Evolutionary conservation across 2,888 invertebrate genomes (phyloP).

Genomic region (Argyresthia albistria): DNA sequence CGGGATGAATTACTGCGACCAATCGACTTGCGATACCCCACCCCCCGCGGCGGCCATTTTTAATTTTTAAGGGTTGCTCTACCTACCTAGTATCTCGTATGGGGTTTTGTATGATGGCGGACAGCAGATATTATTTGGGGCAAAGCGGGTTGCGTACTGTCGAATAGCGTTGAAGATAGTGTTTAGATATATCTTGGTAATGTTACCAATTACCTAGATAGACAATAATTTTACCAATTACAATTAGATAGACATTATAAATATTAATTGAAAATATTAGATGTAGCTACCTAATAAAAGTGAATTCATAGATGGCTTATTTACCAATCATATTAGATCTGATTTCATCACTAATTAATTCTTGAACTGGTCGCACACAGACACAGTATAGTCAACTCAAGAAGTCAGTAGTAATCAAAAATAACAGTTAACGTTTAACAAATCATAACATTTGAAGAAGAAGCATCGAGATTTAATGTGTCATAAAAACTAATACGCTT

Average conservation of each 20-base stretch:
- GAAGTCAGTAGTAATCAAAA: not conserved
- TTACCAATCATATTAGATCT: not conserved
- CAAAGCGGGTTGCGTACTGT: too few species aligned
- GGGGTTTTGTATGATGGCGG: not conserved
- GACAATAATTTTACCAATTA: too few species aligned
- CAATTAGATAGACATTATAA: too few species aligned
- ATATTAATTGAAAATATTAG: not conserved
- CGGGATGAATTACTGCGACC: slow-evolving; percentile 63
- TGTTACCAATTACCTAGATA: too few species aligned
- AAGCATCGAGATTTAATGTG: slow-evolving; percentile 46
- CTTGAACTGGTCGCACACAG: not conserved
- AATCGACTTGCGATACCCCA: slow-evolving; percentile 50
- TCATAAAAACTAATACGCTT: slow-evolving; percentile 53
- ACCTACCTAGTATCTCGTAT: not conserved
- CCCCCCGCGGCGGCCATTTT: slow-evolving; percentile 61
- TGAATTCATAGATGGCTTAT: too few species aligned
- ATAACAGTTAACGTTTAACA: slow-evolving; percentile 23
- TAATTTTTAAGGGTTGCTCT: slow-evolving; percentile 64
- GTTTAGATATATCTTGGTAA: too few species aligned
- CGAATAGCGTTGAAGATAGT: too few species aligned
- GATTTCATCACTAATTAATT: not conserved
- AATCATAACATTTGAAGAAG: slow-evolving; percentile 50
- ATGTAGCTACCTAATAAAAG: not conserved
- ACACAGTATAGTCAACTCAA: not conserved
- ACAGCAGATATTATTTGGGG: not conserved